Conservation (phyloP, 2,888 invertebrate species). For the Harpalus rufipes region DNA sequence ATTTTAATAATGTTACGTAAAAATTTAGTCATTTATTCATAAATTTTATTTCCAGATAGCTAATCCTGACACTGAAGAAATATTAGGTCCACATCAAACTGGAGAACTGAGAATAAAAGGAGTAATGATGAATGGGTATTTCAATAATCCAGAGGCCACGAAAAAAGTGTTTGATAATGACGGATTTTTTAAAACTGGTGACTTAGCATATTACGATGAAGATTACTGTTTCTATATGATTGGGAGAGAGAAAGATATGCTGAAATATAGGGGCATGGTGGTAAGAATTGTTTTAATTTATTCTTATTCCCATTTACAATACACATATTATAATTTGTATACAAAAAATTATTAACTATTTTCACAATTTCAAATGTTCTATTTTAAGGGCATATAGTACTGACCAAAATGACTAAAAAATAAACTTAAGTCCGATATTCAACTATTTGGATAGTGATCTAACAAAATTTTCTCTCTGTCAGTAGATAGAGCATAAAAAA, state of each 20-base stretch:
- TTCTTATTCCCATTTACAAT: not conserved
- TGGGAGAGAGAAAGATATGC: slow-evolving; percentile 78
- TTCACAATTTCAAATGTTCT: no score
- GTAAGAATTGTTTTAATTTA: slow-evolving; percentile 17
- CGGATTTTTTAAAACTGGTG: slow-evolving; percentile 79
- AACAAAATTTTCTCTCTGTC: no score
- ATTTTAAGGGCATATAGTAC: no score
- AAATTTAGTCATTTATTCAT: not conserved
- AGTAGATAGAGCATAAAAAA: no score
- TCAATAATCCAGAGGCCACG: slow-evolving; percentile 73
- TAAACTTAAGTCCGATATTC: no score
- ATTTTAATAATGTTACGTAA: no score
- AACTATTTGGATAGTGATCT: no score
- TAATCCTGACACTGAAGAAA: slow-evolving; percentile 70
- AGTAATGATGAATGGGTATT: slow-evolving; percentile 77
- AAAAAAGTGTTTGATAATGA: slow-evolving; percentile 74
- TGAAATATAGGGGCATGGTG: slow-evolving; percentile 77
- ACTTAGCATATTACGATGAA: slow-evolving; percentile 79
- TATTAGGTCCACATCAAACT: slow-evolving; percentile 76
- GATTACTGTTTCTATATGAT: slow-evolving; percentile 78
- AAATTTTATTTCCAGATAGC: not conserved
- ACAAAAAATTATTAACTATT: no score
- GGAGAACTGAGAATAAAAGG: slow-evolving; percentile 79
- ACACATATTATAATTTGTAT: not conserved
- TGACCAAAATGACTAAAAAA: no score